A percentile compares a stretch with the other conserved stretches of the same genome.
These are phyloP conservation scores for Sclerodermus sp. DNA, from an alignment of 2,888 invertebrate species.

Conservation along the genomic window DNA sequence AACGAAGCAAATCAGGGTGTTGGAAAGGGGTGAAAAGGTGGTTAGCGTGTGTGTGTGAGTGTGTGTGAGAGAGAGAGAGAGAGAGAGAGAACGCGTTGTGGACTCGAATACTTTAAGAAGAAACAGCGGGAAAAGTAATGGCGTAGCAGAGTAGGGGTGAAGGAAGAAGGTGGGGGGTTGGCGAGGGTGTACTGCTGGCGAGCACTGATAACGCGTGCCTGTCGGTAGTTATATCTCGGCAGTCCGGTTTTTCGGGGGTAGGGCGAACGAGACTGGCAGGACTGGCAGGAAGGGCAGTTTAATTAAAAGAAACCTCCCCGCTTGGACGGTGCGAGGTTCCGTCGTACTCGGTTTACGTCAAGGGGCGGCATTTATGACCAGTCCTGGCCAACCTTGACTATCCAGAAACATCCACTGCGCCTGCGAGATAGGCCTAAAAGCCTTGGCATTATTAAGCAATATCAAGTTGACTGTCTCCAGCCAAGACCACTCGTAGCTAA, in stretches of 20 bases:
- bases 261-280: constrained; percentile 11
- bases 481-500: not conserved
- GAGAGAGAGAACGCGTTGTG: too few relatives aligned
- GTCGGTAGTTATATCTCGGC: constrained; percentile 49
- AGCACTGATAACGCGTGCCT: constrained; percentile 53
- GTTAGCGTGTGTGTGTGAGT: too few relatives aligned
- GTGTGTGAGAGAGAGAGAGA: too few relatives aligned
- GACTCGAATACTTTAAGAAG: too few relatives aligned
- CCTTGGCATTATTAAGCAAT: constrained; percentile 25
- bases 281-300: constrained; percentile 41
- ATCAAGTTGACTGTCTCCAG: constrained; percentile 5
- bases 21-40: too few relatives aligned
- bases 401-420: constrained; percentile 18
- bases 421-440: constrained; percentile 36
- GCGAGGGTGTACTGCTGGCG: constrained; percentile 36
- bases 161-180: constrained; percentile 8
- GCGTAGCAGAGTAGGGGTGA: too few relatives aligned
- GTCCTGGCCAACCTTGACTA: constrained; percentile 17
- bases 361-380: constrained; percentile 37
- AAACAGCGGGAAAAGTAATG: too few relatives aligned
- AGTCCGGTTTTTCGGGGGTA: constrained; percentile 36
- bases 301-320: constrained; percentile 55
- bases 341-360: constrained; percentile 32
- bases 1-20: too few relatives aligned
- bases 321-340: constrained; percentile 30